Percentiles rank a stretch among this genome's conserved stretches.
phyloP scores from a whole-genome alignment of 2,797 vertebrate genomes.

The Moxostoma hubbsi region DNA sequence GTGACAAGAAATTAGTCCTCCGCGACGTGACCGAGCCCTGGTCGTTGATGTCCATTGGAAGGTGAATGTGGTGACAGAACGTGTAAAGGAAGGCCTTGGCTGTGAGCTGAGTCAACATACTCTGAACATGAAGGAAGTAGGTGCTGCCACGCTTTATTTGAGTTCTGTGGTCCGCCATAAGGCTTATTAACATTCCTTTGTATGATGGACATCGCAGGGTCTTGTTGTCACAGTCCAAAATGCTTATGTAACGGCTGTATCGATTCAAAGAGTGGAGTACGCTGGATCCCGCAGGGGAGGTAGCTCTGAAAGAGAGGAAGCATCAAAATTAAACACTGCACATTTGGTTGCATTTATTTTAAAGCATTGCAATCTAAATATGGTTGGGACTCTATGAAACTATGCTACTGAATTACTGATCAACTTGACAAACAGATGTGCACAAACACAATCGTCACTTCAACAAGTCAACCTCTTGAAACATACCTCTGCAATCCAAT shows the following conservation, averaged over 20 bases:
- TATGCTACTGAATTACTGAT: not conserved
- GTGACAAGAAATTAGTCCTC: conserved; percentile 85
- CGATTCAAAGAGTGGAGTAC: conserved; percentile 87
- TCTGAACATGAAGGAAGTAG: conserved; percentile 92
- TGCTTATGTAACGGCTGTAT: conserved; percentile 92
- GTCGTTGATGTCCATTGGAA: conserved; percentile 84
- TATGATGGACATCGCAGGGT: conserved; percentile 91
- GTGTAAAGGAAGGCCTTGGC: conserved; percentile 92
- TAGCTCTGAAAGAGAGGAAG: conserved; percentile 72
- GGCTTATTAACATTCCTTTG: conserved; percentile 82
- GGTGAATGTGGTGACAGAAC: conserved; percentile 95
- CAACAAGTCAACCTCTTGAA: not conserved
- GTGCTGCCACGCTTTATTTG: conserved; percentile 94
- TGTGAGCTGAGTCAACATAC: conserved; percentile 85
- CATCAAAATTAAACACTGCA: not conserved
- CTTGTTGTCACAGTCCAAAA: conserved; percentile 93
- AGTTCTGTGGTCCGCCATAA: conserved; percentile 92
- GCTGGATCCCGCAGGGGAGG: conserved; percentile 82
- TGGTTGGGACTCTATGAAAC: not conserved
- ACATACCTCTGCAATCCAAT: conserved; percentile 94
- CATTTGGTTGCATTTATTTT: not conserved
- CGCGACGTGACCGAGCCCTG: conserved; percentile 76
- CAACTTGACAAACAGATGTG: not conserved
- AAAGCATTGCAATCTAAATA: not conserved
- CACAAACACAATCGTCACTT: not conserved